These are phyloP conservation scores for Eupithecia exiguata DNA, from an alignment of 2,888 invertebrate genomes.

Conservation along the genomic window DNA sequence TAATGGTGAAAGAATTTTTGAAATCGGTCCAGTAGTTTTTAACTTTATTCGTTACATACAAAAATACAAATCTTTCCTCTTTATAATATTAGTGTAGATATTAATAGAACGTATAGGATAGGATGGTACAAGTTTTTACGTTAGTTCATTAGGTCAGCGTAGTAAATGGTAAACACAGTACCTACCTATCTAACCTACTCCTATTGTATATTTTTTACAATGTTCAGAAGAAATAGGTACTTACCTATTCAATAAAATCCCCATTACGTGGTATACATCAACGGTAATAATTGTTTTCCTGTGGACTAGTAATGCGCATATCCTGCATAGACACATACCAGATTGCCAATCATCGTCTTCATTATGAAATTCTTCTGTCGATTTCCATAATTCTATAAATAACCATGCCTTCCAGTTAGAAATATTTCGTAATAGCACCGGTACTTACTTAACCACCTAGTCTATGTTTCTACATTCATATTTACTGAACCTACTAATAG, in stretches of 20 bases:
- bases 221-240: background rate
- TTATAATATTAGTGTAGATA: too few relatives aligned
- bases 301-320: constrained; percentile 10
- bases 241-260: background rate
- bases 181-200: background rate
- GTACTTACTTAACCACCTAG: background rate
- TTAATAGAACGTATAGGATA: too few relatives aligned
- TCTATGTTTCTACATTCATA: background rate
- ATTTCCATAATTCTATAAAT: constrained; percentile 6
- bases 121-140: too few relatives aligned
- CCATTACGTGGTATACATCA: background rate
- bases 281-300: constrained; percentile 8
- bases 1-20: too few relatives aligned
- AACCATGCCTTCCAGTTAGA: background rate
- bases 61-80: too few relatives aligned
- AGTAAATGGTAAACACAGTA: background rate
- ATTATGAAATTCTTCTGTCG: constrained; percentile 28
- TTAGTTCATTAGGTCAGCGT: background rate
- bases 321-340: constrained; percentile 16
- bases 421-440: background rate
- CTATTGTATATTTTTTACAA: background rate
- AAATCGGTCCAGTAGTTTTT: too few relatives aligned
- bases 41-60: too few relatives aligned
- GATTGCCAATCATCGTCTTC: constrained; percentile 19
- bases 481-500: too few relatives aligned